These are phyloP conservation scores for Brachionus rubens DNA, from an alignment of 1,140 invertebrate species.

Conservation along the genomic window DNA sequence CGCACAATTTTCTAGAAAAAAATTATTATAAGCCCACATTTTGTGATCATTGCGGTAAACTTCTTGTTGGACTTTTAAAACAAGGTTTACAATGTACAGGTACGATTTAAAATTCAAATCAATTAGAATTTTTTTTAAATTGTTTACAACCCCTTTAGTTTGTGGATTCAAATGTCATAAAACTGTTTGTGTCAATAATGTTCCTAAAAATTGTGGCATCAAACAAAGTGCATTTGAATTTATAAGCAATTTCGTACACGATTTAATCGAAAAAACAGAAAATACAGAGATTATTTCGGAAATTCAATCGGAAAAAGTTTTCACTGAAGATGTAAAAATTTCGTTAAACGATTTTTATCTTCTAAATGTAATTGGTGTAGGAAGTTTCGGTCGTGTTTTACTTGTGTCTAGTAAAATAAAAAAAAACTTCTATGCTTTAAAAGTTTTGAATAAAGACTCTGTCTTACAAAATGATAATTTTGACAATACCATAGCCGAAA, in stretches of 20 bases:
- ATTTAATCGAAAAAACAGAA: too few species aligned
- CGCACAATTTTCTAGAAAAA: conserved; percentile 83
- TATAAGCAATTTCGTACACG: too few species aligned
- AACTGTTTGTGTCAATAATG: conserved; percentile 91
- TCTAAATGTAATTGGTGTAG: conserved; percentile 59
- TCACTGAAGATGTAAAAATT: too few species aligned
- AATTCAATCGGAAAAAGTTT: too few species aligned
- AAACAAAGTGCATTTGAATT: conserved; percentile 71
- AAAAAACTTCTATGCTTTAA: conserved; percentile 91
- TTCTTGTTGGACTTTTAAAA: conserved; percentile 87
- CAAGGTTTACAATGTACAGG: conserved; percentile 95
- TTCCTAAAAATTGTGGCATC: conserved; percentile 95
- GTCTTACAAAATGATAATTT: conserved; percentile 95
- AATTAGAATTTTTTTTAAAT: background rate
- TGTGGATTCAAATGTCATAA: conserved; percentile 99
- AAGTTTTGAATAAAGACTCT: conserved; percentile 91
- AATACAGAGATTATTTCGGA: too few species aligned
- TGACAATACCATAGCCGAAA: conserved; percentile 94
- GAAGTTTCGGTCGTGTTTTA: conserved; percentile 64
- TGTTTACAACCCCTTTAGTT: conserved; percentile 65
- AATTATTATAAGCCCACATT: conserved; percentile 96
- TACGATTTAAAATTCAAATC: conserved; percentile 61
- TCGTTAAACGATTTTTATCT: conserved; percentile 69
- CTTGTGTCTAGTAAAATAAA: conserved; percentile 81
- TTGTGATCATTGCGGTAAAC: conserved; percentile 93